Conservation (phyloP, 2,888 invertebrate genomes). For the Idaea biselata region DNA sequence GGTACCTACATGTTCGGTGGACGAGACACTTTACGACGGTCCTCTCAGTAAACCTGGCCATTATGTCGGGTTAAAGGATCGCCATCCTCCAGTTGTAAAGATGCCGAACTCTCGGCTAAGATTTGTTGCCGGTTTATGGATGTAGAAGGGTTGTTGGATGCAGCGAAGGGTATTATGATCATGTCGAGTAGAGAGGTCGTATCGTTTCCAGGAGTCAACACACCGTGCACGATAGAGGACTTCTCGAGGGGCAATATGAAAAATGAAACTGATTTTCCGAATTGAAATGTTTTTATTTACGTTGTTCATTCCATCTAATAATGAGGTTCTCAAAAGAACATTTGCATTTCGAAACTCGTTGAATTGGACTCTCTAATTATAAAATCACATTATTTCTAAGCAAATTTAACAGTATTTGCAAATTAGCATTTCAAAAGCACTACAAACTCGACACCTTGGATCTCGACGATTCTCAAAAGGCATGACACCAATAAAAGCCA, state of each 20-base stretch:
- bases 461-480: constrained; percentile 47
- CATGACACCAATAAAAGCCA: constrained; percentile 38
- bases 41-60: constrained; percentile 77
- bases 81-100: constrained; percentile 75
- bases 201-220: constrained; percentile 76
- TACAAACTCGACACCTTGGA: constrained; percentile 30
- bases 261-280: constrained; percentile 56
- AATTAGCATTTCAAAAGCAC: constrained; percentile 38
- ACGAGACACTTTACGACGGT: constrained; percentile 78
- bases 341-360: constrained; percentile 5
- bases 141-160: constrained; percentile 76
- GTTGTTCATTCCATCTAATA: constrained; percentile 30
- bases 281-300: constrained; percentile 33
- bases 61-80: constrained; percentile 80
- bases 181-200: constrained; percentile 74
- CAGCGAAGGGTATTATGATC: constrained; percentile 73
- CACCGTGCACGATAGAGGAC: constrained; percentile 70
- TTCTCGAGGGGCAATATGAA: constrained; percentile 58
- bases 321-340: constrained; percentile 16
- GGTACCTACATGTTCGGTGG: constrained; percentile 40
- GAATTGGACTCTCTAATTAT: neutral
- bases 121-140: constrained; percentile 77
- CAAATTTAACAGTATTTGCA: constrained; percentile 32
- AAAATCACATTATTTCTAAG: constrained; percentile 5
- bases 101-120: constrained; percentile 72